Base-by-base conservation (phyloP, 2,113 vertebrate genomes). In the Xenus cinereus region DNA sequence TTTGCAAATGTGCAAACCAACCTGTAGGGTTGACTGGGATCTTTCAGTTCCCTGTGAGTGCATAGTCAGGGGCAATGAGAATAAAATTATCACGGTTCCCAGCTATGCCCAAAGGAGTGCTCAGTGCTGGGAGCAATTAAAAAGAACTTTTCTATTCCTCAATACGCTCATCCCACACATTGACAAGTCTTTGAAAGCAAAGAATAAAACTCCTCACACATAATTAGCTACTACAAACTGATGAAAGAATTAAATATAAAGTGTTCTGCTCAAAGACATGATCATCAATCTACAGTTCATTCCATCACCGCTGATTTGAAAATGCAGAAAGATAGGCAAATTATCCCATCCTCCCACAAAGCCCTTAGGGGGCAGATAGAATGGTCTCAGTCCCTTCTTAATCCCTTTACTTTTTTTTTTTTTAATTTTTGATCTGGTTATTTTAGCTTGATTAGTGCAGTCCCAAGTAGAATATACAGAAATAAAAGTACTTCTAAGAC, bases 141-240 rank as follows among this genome's bases (percentile, higher is more conserved):
- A 95, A 91, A 96, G 73, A 94, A 89, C 43, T 95, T 45, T 74
- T 96, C 30, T 90, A 4, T 90, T 82, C 71, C 83, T 85, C 73
- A 66, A 51, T 87, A 46, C 77, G 97, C 81, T 95, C 96, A 96
- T 96, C 86, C 87, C 68, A 94, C 94, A 95, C 75, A 92, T 17
- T 95, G 95, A 96, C 50, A 94, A 95, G 79, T 15, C 91, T 97
- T 97, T 98, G 95, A 97, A 97, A 97, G 94, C 41, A 96, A 96
- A 97, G 78, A 92, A 94, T 96, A 95, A 97, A 96, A 96, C 28
- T 94, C 14, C 54, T 96, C 87, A 88, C 86, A 94, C 67, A 91
- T 93, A 97, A 97, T 97, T 98, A 98, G 26, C 92, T 67, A 67
- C 85, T 94, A 94, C 14, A 96, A 97, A 97, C 68, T 92, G 78